Evolutionary conservation across 2,888 invertebrate species (phyloP), one percentile per base, ranked within the genome.

Genomic region (Pimpla rufipes): DNA sequence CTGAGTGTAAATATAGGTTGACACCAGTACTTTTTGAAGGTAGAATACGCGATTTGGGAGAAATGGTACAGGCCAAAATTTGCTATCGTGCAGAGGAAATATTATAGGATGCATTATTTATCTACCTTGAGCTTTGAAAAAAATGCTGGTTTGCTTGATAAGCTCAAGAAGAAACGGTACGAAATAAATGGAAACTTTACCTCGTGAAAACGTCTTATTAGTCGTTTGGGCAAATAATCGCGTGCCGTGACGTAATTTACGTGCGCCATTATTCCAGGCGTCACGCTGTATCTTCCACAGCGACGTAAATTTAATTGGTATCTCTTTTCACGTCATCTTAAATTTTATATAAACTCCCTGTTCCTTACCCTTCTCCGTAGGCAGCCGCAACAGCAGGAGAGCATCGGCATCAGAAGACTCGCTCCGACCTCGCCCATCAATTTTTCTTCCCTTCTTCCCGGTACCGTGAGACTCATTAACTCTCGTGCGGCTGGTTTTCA

Each of bases 401-500:
- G 29, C 29, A 29, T 29, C 29, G 29, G 29, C 29, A 29, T 3
- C 18, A n/a, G 62, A 6, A 62, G 35, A 2, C 7, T 62, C 62
- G 62, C 3, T 37, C 37, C 37, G 66, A 23, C 23, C 23, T 66
- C 23, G 23, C 13, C 1, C 42, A 66, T 66, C 42, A 42, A 45
- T 66, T 45, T 66, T 66, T 66, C 40, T 66, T 66, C 23, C 45
- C 66, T 42, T 42, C 18, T 66, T 66, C 42, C 13, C 10, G 45
- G 45, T 66, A 66, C 66, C 66, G 13, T 13, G 42, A 66, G 45
- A 45, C 42, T 66, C 42, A 66, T 66, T 66, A 66, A 66, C 42
- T 42, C 40, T 16, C 21, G 42, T 66, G 13, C 21, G 45, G 66
- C 13, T 42, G 13, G 62, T 37, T 40, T 21, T 66, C 66, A 23